Evolutionary conservation across 2,888 invertebrate genomes (phyloP), one percentile per base, ranked within the genome.

Genomic region (Drosophila testacea): DNA sequence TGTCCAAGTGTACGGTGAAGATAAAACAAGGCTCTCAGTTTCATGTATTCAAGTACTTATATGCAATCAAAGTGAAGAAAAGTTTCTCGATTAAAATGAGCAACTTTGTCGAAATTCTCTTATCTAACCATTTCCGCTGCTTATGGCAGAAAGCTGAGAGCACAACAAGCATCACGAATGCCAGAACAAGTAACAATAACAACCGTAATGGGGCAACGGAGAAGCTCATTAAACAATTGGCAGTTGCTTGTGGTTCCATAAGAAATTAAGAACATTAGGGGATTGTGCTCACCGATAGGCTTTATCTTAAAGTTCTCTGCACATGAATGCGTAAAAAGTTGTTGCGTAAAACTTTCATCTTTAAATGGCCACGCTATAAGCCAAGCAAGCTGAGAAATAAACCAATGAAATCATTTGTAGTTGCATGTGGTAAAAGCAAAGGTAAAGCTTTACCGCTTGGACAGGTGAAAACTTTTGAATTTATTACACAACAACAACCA

Each of bases 211-310:
- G 36, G 16, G 38, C 51, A 75, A 39, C 60, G 41, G 60, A 71
- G 79, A 85, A 86, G 86, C 83, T 86, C 83, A 86, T 83, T 83
- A 83, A 81, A 81, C 83, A 85, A 83, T 83, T 85, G 85, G 81
- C 86, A 81, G 79, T 70, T 71, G 60, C 59, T 70, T 7, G 48
- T 52, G 54, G 67, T 72, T 64, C 60, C 69, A 70, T 55, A 64
- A 86, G 81, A 73, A 77, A 85, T 81, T 74, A 83, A 86, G 72
- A 59, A 69, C 66, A 68, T 65, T 52, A 61, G 65, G 73, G 67
- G 52, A 55, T 9, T 46, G 59, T 55, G 13, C 22, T 22, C 42
- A 32, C 46, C 30, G 47, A 62, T 56, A 60, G 69, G 68, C 63
- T 69, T 74, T 83, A 78, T 83, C 83, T 62, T 65, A 36, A 73